Conservation (phyloP, 2,888 invertebrate species). For the Meta bourneti region DNA sequence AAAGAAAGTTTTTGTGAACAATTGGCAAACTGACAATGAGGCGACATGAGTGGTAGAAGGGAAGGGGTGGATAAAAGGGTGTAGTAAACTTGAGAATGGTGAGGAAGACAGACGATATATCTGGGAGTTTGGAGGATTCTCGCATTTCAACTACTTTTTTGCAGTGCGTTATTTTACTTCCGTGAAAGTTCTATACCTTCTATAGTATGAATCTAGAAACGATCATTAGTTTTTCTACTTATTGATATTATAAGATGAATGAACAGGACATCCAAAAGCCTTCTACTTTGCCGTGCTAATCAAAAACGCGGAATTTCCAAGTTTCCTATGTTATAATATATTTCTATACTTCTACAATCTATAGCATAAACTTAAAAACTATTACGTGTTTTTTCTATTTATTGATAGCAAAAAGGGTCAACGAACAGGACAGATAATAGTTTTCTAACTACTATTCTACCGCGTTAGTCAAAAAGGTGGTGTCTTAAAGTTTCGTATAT, state of each 20-base stretch:
- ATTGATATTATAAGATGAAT: neutral
- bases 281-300: too few species aligned
- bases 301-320: too few species aligned
- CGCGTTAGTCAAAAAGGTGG: too few species aligned
- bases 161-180: neutral
- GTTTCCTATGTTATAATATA: too few species aligned
- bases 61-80: constrained; percentile 8
- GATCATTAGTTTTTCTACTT: neutral
- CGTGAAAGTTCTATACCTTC: neutral
- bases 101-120: constrained; percentile 31
- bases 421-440: too few species aligned
- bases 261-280: neutral
- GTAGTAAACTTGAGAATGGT: constrained; percentile 4
- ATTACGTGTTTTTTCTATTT: too few species aligned
- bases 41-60: constrained; percentile 14
- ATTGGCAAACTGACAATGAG: constrained; percentile 72
- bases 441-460: too few species aligned
- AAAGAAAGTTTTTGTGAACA: constrained; percentile 67
- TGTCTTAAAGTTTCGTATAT: too few species aligned
- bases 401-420: too few species aligned
- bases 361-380: too few species aligned
- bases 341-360: too few species aligned
- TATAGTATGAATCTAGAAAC: neutral
- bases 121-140: constrained; percentile 30
- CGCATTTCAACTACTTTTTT: constrained; percentile 37